These are phyloP conservation scores for Lamprologus speciosus DNA, from an alignment of 2,113 vertebrate species.

Conservation along the genomic window DNA sequence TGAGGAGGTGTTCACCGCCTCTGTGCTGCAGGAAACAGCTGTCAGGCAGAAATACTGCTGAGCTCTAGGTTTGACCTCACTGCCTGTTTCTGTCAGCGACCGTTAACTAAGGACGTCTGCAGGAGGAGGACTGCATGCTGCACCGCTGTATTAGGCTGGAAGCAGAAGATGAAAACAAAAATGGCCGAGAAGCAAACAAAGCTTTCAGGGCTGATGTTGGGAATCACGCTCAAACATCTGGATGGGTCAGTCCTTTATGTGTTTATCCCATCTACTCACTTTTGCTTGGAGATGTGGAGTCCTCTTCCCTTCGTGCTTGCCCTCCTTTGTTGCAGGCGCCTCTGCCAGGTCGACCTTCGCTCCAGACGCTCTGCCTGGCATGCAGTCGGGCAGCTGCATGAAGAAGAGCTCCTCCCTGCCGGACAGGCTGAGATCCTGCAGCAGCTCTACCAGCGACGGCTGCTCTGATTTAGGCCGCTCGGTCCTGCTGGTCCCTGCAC, in stretches of 20 bases:
- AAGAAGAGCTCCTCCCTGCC: slow-evolving; percentile 68
- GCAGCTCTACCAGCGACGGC: slow-evolving; percentile 45
- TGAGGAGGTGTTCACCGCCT: not conserved
- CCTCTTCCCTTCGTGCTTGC: slow-evolving; percentile 37
- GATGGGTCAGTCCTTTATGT: not conserved
- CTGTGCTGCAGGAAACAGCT: not conserved
- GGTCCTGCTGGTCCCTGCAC: not conserved
- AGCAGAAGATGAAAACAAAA: not conserved
- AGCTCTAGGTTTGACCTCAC: not conserved
- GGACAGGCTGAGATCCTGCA: slow-evolving; percentile 59
- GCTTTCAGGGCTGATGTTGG: not conserved
- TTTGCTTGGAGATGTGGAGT: slow-evolving; percentile 16
- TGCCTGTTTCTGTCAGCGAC: not conserved
- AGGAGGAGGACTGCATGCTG: not conserved
- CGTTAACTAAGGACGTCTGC: not conserved
- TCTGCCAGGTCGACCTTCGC: not conserved
- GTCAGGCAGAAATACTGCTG: not conserved
- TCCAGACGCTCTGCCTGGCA: slow-evolving; percentile 36
- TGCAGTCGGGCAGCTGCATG: slow-evolving; percentile 72
- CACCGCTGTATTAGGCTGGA: not conserved
- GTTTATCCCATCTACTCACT: slow-evolving; percentile 19
- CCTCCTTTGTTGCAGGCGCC: slow-evolving; percentile 29
- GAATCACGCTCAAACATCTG: not conserved
- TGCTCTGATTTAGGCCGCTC: slow-evolving; percentile 4
- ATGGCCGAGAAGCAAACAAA: not conserved